These are phyloP conservation scores for Apteryx owenii DNA, from an alignment of 2,113 vertebrate species.

Conservation along the genomic window DNA sequence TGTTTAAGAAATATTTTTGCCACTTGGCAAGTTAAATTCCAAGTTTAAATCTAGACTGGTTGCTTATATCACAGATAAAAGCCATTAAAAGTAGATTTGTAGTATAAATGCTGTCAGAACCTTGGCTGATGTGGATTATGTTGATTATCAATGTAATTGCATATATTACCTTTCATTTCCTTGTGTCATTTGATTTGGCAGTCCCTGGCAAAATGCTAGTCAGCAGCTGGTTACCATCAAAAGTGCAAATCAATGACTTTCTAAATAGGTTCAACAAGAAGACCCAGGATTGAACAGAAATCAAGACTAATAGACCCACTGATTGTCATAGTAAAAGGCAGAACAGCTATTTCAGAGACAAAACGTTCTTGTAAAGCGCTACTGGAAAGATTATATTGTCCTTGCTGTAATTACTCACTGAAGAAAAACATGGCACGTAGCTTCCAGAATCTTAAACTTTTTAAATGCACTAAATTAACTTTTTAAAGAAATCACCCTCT, in stretches of 20 bases:
- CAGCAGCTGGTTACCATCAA: not conserved
- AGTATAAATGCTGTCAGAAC: not conserved
- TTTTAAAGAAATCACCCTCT: too few species aligned
- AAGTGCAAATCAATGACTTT: not conserved
- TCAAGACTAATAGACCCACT: not conserved
- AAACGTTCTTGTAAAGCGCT: not conserved
- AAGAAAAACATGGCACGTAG: not conserved
- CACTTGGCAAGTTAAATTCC: not conserved
- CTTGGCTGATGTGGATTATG: not conserved
- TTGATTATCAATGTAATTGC: not conserved
- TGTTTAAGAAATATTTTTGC: not conserved
- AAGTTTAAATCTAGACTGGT: not conserved
- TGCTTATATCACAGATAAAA: not conserved
- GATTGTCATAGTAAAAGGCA: not conserved
- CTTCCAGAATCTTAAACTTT: too few species aligned
- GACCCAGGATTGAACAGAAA: not conserved
- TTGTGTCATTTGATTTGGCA: not conserved
- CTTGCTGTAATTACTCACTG: not conserved
- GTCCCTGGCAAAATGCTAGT: not conserved
- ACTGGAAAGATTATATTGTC: not conserved
- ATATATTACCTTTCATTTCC: accelerated
- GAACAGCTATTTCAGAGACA: not conserved
- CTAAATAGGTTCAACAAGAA: not conserved
- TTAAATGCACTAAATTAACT: too few species aligned
- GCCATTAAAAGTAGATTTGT: not conserved